Conservation (phyloP, 2,113 vertebrate species). For the Pangasianodon hypophthalmus region DNA sequence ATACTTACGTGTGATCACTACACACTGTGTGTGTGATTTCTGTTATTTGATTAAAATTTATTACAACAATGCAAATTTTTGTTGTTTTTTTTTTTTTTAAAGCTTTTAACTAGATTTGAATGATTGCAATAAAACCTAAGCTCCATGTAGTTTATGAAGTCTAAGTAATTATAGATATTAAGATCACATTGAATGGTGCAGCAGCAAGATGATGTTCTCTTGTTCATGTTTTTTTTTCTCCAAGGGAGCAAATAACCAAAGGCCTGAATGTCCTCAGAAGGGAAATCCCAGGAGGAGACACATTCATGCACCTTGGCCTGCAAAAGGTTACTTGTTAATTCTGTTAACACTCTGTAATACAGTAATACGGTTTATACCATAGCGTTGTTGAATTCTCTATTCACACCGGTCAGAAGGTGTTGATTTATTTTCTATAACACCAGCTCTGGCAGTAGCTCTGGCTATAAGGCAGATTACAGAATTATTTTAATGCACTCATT, state of each 20-base stretch:
- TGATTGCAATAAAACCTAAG: neutral
- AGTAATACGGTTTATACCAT: neutral
- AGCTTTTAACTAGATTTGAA: neutral
- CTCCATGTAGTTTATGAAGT: neutral
- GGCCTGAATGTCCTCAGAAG: conserved; percentile 76
- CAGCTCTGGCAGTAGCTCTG: neutral
- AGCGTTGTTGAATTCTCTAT: neutral
- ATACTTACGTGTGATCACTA: neutral
- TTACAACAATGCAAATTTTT: neutral
- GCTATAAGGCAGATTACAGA: neutral
- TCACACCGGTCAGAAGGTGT: neutral
- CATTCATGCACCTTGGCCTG: conserved; percentile 86
- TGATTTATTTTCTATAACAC: neutral
- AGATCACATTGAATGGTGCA: neutral
- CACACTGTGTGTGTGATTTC: neutral
- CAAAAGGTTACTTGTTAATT: conserved; percentile 65
- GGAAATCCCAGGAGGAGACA: conserved; percentile 83
- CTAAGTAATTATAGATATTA: neutral
- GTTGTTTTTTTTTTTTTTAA: no score
- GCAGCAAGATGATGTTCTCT: neutral
- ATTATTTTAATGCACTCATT: neutral
- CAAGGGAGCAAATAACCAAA: conserved; percentile 79
- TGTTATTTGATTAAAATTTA: neutral
- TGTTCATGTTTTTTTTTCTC: neutral
- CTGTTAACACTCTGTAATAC: neutral